These are phyloP conservation scores for Pristionchus entomophagus DNA, from an alignment of 2,888 invertebrate species.

Conservation along the genomic window DNA sequence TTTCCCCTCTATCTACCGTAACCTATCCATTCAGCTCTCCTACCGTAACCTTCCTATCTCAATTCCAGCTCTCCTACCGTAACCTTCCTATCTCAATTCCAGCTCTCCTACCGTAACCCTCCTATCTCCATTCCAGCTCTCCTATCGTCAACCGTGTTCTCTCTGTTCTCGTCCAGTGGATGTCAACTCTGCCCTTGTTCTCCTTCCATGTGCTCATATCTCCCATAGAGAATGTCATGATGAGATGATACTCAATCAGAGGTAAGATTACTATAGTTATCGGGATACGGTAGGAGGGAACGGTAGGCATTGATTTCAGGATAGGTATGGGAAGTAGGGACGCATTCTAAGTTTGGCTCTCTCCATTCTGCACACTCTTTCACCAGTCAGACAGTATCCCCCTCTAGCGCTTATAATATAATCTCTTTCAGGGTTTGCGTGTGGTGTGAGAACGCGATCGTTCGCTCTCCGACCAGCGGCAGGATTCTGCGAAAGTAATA, in stretches of 20 bases:
- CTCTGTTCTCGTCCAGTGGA: constrained; percentile 9
- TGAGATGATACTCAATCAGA: constrained; percentile 29
- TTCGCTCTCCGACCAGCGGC: constrained; percentile 24
- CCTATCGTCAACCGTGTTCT: constrained; percentile 38
- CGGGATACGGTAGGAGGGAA: background rate
- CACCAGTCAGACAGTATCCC: background rate
- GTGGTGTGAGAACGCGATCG: constrained; percentile 40
- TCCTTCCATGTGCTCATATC: constrained; percentile 31
- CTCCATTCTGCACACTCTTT: no score
- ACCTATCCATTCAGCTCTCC: no score
- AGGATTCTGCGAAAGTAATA: background rate
- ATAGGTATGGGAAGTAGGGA: background rate
- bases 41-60: no score
- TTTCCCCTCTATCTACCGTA: background rate
- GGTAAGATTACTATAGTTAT: no score
- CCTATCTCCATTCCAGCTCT: background rate
- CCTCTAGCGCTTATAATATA: background rate
- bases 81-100: no score
- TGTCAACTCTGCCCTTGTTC: background rate
- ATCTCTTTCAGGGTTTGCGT: constrained; percentile 29
- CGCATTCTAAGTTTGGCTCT: no score
- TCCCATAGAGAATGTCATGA: constrained; percentile 25
- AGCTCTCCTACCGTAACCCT: background rate
- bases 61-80: no score
- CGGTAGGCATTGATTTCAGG: no score